Percentiles rank a stretch among this genome's conserved stretches.
Conservation (phyloP, 2,888 invertebrate species). For the Himalopsyche anomala region DNA sequence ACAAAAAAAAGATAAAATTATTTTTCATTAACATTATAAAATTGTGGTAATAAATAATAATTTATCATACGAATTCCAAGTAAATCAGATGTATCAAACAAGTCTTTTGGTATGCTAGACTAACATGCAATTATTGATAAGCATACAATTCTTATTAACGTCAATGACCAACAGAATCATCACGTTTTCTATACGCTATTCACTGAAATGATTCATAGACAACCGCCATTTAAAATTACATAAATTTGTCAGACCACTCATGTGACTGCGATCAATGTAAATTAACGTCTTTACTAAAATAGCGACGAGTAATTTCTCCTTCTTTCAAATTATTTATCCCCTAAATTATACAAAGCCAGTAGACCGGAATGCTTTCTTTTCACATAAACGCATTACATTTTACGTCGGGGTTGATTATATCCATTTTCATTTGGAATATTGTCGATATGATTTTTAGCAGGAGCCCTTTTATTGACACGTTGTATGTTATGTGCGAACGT, state of each 20-base stretch:
- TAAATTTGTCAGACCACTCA: background rate
- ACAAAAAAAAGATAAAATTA: no score
- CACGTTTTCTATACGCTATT: background rate
- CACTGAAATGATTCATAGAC: background rate
- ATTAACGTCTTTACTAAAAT: background rate
- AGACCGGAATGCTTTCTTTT: slow-evolving; percentile 47
- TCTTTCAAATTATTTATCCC: slow-evolving; percentile 28
- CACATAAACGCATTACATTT: slow-evolving; percentile 59
- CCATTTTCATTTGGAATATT: slow-evolving; percentile 52
- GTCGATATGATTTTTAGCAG: slow-evolving; percentile 52
- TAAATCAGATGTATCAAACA: no score
- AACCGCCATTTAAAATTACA: slow-evolving; percentile 2
- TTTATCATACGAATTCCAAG: no score
- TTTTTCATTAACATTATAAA: no score
- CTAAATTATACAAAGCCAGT: slow-evolving; percentile 20
- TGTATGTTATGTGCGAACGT: slow-evolving; percentile 29
- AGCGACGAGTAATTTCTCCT: background rate
- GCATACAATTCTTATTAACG: no score
- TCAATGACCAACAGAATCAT: slow-evolving; percentile 2
- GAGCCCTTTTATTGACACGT: slow-evolving; percentile 35
- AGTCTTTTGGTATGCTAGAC: no score
- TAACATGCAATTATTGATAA: no score
- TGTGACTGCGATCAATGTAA: background rate
- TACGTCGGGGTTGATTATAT: slow-evolving; percentile 56
- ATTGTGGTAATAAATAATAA: no score